Evolutionary conservation across 2,888 invertebrate genomes (phyloP).

Genomic region (Rhagium mordax): DNA sequence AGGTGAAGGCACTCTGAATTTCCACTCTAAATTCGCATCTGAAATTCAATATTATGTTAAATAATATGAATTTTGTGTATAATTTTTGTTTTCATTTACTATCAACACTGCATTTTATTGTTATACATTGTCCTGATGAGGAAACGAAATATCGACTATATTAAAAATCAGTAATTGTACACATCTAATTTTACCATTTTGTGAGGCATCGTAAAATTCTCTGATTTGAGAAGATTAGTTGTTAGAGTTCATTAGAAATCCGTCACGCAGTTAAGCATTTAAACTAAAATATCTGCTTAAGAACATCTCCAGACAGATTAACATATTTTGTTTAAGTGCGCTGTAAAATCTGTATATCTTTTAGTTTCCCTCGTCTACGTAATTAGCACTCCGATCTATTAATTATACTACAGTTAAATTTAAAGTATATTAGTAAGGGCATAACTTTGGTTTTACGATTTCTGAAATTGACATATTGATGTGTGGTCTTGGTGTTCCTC

Average conservation of each 20-base stretch:
- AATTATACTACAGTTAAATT: constrained; percentile 2
- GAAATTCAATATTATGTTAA: too few relatives aligned
- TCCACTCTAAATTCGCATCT: too few relatives aligned
- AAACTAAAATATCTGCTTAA: neutral
- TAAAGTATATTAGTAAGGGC: constrained; percentile 5
- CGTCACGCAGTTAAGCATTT: neutral
- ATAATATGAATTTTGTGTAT: too few relatives aligned
- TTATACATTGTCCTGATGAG: too few relatives aligned
- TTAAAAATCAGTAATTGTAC: too few relatives aligned
- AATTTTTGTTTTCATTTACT: too few relatives aligned
- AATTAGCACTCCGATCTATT: neutral
- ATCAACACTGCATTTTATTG: too few relatives aligned
- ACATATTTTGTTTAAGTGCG: constrained; percentile 34
- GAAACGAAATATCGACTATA: too few relatives aligned
- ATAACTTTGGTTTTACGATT: neutral
- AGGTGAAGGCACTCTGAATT: too few relatives aligned
- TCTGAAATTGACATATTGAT: constrained; percentile 1
- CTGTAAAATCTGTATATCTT: constrained; percentile 31
- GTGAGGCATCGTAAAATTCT: too few relatives aligned
- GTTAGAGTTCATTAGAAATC: neutral
- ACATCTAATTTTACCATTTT: too few relatives aligned
- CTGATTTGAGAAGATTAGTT: too few relatives aligned
- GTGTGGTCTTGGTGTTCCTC: neutral
- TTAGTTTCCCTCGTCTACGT: constrained; percentile 4
- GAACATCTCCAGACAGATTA: neutral